Base-by-base conservation (phyloP, 1,140 invertebrate species). In the Drosophila parvula region DNA sequence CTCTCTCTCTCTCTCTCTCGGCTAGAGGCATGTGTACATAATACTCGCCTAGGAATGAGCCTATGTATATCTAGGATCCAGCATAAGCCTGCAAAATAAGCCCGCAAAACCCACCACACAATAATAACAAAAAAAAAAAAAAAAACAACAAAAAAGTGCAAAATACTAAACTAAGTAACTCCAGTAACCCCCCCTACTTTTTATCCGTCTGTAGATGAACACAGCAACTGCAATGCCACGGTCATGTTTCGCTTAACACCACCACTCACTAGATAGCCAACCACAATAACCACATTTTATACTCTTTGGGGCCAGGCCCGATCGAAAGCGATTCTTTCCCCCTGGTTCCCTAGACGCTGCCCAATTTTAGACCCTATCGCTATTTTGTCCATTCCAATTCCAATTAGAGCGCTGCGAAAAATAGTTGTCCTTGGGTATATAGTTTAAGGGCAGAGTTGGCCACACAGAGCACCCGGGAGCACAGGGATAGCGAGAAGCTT, bases 21-120 rank as follows among this genome's bases (percentile, higher is more conserved):
- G 73, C 84, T 90, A 89, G 85, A 60, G 86, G 86, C 78, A 88
- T 90, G 85, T 90, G 71, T 81, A 83, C 45, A 58, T 81, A 81
- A 47, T 70, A 81, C 68, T 79, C 83, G 78, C 74, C 79, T 86
- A 85, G 78, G 82, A 81, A 70, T 55, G 51, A 55, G 51, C 51
- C 22, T 80, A 70, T 74, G 78, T 62, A 85, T 74, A 69, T 57
- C 55, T 85, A 81, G 74, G 69, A 62, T 38, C 67, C 55, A 78
- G 74, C 58, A 84, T 60, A 55, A 75, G 60, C 77, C 70, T 67
- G 56, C 63, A 74, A 56, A 67, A 18, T 27, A 50, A 53, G 55
- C 32, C 16, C 18, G 40, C 34, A 32, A 41, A 45, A 45, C 36
- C 30, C 41, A 32, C 16, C 14, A 40, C 18, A 41, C 22, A 62